phyloP scores from a whole-genome alignment of 2,888 invertebrate species.

The Pachycephus smyrnensis region DNA sequence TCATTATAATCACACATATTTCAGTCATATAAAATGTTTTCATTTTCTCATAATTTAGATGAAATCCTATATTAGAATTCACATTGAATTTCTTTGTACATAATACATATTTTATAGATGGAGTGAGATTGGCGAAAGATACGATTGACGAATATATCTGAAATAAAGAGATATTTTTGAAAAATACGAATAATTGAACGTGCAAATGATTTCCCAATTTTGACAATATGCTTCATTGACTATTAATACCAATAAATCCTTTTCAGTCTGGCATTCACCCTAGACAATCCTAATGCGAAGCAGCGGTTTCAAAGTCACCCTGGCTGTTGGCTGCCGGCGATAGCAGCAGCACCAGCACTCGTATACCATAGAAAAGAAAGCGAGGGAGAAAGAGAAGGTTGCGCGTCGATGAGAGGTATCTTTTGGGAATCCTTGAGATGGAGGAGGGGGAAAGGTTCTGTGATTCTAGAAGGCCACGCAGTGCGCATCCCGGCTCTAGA shows the following conservation, averaged over 20 bases:
- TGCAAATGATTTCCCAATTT: slow-evolving; percentile 9
- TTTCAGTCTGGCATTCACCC: slow-evolving; percentile 56
- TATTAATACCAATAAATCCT: slow-evolving; percentile 59
- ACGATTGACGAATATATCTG: slow-evolving; percentile 10
- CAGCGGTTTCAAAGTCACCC: slow-evolving; percentile 27
- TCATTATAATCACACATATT: slow-evolving; percentile 8
- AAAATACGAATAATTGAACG: slow-evolving; percentile 26
- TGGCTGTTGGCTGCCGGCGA: slow-evolving; percentile 24
- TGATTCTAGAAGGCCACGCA: slow-evolving; percentile 51
- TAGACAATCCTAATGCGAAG: slow-evolving; percentile 43
- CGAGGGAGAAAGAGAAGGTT: not conserved
- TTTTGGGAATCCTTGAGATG: slow-evolving; percentile 21
- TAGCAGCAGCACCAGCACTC: slow-evolving; percentile 5
- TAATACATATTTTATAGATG: slow-evolving; percentile 38
- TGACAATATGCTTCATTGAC: slow-evolving; percentile 29
- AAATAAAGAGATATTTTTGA: slow-evolving; percentile 41
- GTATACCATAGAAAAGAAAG: slow-evolving; percentile 12
- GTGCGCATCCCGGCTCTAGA: slow-evolving; percentile 28
- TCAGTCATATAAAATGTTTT: slow-evolving; percentile 16
- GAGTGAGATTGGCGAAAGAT: slow-evolving; percentile 29
- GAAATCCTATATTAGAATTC: slow-evolving; percentile 20
- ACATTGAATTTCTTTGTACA: slow-evolving; percentile 42
- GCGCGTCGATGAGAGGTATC: slow-evolving; percentile 29
- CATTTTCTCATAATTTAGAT: slow-evolving; percentile 14
- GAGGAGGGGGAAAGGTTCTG: slow-evolving; percentile 37